Evolutionary conservation across 2,797 vertebrate genomes (phyloP).

Genomic region (Anolis apletophallus): DNA sequence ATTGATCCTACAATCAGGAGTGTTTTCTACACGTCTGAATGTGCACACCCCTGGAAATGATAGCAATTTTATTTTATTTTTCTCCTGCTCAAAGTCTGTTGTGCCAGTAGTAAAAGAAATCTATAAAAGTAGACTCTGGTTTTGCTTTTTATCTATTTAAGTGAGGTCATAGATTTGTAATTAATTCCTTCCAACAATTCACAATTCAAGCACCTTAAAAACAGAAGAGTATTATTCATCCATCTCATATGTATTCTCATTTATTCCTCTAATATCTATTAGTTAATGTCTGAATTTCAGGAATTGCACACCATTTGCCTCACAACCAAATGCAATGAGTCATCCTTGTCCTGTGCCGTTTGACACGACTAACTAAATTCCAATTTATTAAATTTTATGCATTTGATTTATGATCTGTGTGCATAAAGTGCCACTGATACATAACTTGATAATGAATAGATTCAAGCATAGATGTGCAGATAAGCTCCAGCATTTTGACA

Average conservation of each 20-base stretch:
- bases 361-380: not conserved
- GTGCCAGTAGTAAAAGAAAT: not conserved
- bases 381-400: constrained; percentile 17
- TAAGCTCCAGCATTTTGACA: not conserved
- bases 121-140: not conserved
- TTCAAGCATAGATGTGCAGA: not conserved
- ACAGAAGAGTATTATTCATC: not conserved
- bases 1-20: not conserved
- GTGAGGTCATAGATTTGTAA: not conserved
- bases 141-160: not conserved
- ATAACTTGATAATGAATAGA: constrained; percentile 11
- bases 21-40: not conserved
- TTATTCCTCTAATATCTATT: not conserved
- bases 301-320: not conserved
- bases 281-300: not conserved
- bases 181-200: not conserved
- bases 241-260: constrained; percentile 16
- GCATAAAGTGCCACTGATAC: not conserved
- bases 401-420: constrained; percentile 25
- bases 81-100: not conserved
- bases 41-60: not conserved
- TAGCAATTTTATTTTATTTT: not conserved
- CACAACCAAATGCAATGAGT: constrained; percentile 1
- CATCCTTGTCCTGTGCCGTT: not conserved
- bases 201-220: not conserved